Evolutionary conservation across 2,113 vertebrate species (phyloP).

Genomic region (Lasiurus borealis): DNA sequence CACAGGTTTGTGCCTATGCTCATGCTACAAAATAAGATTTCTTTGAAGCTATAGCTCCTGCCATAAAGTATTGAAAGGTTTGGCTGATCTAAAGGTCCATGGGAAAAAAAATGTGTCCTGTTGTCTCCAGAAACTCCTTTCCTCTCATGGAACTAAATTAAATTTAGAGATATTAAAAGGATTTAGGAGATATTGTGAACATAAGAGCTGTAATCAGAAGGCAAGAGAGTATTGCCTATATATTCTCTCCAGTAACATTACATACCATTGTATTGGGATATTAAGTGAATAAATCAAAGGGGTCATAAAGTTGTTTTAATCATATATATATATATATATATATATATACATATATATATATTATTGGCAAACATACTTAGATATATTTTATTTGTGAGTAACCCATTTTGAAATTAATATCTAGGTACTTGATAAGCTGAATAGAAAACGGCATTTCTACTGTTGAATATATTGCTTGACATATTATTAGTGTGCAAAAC

Average conservation of each 20-base stretch:
- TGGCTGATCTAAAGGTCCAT: not conserved
- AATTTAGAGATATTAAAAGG: slow-evolving; percentile 44
- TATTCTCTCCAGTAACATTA: not conserved
- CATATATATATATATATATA: not conserved
- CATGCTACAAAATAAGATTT: not conserved
- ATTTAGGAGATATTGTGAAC: slow-evolving; percentile 39
- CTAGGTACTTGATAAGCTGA: not conserved
- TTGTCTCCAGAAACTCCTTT: slow-evolving; percentile 54
- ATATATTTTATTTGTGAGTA: slow-evolving; percentile 27
- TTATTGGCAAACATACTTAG: not conserved
- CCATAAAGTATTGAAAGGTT: not conserved
- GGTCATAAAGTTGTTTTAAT: not conserved
- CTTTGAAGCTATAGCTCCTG: not conserved
- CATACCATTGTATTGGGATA: not conserved
- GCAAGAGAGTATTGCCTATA: not conserved
- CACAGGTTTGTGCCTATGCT: not conserved
- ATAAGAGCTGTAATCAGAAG: slow-evolving; percentile 26
- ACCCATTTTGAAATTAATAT: slow-evolving; percentile 35
- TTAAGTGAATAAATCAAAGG: slow-evolving; percentile 54
- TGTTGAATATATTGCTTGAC: not conserved
- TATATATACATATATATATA: not conserved
- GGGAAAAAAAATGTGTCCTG: not conserved
- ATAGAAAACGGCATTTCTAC: not conserved
- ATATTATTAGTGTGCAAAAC: not conserved
- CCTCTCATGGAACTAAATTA: not conserved